phyloP scores from a whole-genome alignment of 2,888 invertebrate genomes.

The Cephus pulcher region DNA sequence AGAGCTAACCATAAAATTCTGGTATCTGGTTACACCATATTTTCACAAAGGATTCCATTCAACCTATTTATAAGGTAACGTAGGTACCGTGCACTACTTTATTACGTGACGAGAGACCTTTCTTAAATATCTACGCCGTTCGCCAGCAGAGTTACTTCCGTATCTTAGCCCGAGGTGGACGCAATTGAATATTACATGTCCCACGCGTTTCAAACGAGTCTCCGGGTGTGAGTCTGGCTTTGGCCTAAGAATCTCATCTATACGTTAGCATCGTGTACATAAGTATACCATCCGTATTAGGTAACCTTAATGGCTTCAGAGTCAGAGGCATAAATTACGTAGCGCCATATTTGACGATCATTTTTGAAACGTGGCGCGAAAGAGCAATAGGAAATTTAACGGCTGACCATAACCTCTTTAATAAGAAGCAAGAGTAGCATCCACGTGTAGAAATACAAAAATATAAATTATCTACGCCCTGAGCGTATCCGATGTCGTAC shows the following conservation, averaged over 20 bases:
- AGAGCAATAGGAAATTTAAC: neutral
- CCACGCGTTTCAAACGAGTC: neutral
- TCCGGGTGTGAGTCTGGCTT: neutral
- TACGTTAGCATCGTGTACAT: neutral
- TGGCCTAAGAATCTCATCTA: neutral
- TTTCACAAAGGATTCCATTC: neutral
- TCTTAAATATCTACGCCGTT: neutral
- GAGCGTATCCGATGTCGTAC: neutral
- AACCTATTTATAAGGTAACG: neutral
- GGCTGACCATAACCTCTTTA: neutral
- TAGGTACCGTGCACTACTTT: neutral
- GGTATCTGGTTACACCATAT: neutral
- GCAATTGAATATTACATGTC: neutral
- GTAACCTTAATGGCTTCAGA: neutral
- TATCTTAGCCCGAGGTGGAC: neutral
- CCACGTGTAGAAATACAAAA: neutral
- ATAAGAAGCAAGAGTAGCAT: neutral
- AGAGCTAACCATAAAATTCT: neutral
- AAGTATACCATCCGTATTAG: constrained; percentile 2
- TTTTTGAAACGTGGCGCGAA: neutral
- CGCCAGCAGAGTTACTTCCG: neutral
- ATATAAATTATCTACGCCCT: neutral
- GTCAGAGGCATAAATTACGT: constrained; percentile 2
- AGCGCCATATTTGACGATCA: constrained; percentile 4
- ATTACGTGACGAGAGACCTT: neutral